Conservation (phyloP, 2,797 vertebrate genomes). For the Mionectes olivaceus region DNA sequence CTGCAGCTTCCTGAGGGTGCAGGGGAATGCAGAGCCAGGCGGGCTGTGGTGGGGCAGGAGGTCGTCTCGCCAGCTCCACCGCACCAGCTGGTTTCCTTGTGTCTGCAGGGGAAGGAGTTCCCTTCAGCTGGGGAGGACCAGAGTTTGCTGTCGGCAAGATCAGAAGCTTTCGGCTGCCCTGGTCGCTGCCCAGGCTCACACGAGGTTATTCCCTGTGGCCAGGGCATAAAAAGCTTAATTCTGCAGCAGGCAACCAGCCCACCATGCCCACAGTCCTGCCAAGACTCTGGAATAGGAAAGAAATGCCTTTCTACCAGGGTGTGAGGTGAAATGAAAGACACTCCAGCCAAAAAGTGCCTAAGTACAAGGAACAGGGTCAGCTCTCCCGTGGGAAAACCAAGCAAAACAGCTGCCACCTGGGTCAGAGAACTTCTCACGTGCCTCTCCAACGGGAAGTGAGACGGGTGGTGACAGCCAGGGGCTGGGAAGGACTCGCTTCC, state of each 20-base stretch:
- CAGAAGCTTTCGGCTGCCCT: neutral
- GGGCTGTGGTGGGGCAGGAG: neutral
- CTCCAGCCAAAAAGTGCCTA: neutral
- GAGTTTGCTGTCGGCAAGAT: neutral
- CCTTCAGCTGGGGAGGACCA: neutral
- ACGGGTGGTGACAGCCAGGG: rapidly evolving
- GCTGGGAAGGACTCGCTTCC: neutral
- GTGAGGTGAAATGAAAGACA: neutral
- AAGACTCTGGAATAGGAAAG: neutral
- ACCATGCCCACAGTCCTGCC: rapidly evolving
- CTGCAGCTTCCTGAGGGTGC: slow-evolving; percentile 74
- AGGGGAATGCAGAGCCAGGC: neutral
- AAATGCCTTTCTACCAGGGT: neutral
- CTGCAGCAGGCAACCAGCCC: neutral
- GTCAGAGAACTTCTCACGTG: neutral
- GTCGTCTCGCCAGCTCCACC: neutral
- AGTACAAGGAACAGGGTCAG: rapidly evolving
- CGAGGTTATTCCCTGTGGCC: neutral
- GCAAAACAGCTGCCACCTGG: neutral
- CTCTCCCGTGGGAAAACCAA: neutral
- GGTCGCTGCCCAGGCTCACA: neutral
- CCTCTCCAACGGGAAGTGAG: neutral
- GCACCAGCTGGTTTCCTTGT: slow-evolving; percentile 1
- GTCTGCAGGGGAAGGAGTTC: slow-evolving; percentile 52
- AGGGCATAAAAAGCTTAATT: slow-evolving; percentile 17